Conservation (phyloP, 2,113 vertebrate genomes). For the Cathartes aura region DNA sequence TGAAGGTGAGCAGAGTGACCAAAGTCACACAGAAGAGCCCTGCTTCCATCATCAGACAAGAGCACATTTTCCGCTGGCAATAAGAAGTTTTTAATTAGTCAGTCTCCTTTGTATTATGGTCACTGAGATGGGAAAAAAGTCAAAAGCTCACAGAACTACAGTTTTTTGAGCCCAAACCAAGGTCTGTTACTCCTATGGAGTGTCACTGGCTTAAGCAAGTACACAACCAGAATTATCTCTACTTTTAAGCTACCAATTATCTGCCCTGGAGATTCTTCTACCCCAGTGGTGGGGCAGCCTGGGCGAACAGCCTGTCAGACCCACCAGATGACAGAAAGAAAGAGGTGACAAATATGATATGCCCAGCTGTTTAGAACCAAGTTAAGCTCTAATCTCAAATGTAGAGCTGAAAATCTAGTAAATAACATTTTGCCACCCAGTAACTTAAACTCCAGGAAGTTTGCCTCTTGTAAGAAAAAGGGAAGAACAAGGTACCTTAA, state of each 20-base stretch:
- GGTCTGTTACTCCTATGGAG: background rate
- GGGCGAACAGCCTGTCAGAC: background rate
- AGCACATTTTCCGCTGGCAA: constrained; percentile 92
- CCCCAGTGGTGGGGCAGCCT: background rate
- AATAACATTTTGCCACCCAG: background rate
- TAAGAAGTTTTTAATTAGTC: background rate
- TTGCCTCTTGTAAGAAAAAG: background rate
- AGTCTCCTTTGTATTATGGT: background rate
- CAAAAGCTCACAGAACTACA: background rate
- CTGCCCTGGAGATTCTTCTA: background rate
- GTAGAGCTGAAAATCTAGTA: background rate
- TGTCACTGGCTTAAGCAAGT: background rate
- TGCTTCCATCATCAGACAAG: constrained; percentile 87
- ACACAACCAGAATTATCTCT: background rate
- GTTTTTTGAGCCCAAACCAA: background rate
- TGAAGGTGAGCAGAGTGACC: constrained; percentile 90
- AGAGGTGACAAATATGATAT: background rate
- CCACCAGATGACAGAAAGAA: background rate
- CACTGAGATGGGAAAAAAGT: background rate
- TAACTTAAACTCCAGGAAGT: background rate
- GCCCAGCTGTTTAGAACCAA: background rate
- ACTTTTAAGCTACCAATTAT: background rate
- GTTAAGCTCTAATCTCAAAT: background rate
- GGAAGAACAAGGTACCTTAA: background rate
- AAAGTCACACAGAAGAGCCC: constrained; percentile 92